Evolutionary conservation across 2,888 invertebrate genomes (phyloP), one percentile per base, ranked within the genome.

Genomic region (Subacronicta megacephala): DNA sequence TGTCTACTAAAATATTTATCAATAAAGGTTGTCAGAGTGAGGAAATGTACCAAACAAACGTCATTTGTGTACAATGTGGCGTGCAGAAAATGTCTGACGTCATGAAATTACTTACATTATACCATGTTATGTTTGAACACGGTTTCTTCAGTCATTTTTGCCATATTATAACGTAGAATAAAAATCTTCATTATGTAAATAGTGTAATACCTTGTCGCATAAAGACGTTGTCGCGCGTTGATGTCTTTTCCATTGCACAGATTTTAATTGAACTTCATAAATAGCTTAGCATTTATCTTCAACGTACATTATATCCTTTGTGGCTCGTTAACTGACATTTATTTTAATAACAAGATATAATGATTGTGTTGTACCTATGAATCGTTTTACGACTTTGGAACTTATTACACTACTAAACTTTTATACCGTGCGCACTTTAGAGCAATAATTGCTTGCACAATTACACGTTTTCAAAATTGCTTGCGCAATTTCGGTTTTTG

Each of bases 201-300:
- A 42, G 16, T 42, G 20, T 23, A 26, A 13, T 16, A 13, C 6
- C 15, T 31, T 23, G 5, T 23, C 26, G 16, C 12, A 17, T 16
- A 13, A 33, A 5, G 10, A 2, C 0, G 16, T 6, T 26, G 33
- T 26, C 57, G 76, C 82, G 82, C 85, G 85, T 87, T 87, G 84
- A 87, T 75, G 80, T 85, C 87, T 85, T 83, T 84, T 83, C 74
- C 73, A 78, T 58, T 51, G 61, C 47, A 51, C 56, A 47, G 54
- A 49, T 52, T 64, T 57, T 56, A 62, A 61, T 54, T 51, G 35
- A 40, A 62, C 57, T 68, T 60, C 52, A 64, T 72, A 72, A 73
- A 77, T 75, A 62, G 66, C 44, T 35, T 42, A 51, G 43, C 47
- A 62, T 63, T 64, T 57, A 67, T 64, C 47, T 61, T 50, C 40